Percentiles rank a stretch among this genome's conserved stretches.
These are phyloP conservation scores for Zosterops hypoxanthus DNA, from an alignment of 2,113 vertebrate species.

Conservation along the genomic window DNA sequence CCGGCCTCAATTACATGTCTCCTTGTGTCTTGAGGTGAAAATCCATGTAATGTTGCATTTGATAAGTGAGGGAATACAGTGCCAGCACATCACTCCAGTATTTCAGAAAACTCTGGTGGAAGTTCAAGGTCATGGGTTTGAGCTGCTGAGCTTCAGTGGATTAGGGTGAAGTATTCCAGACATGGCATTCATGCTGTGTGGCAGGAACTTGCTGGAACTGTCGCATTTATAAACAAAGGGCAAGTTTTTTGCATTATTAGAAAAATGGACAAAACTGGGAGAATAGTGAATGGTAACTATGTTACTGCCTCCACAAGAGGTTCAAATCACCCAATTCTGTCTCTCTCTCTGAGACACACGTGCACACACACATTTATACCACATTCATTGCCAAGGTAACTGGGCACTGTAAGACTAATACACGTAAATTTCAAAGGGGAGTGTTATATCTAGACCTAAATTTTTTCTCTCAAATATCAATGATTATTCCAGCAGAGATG, in stretches of 20 bases:
- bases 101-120: neutral
- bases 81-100: neutral
- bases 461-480: neutral
- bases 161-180: neutral
- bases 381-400: neutral
- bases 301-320: neutral
- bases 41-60: neutral
- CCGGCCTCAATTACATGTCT: neutral
- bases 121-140: neutral
- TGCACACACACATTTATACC: neutral
- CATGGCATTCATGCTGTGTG: neutral
- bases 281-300: neutral
- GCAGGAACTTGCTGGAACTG: neutral
- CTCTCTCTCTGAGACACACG: neutral
- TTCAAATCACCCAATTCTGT: neutral
- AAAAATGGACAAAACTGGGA: neutral
- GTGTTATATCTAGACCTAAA: neutral
- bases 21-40: conserved; percentile 1
- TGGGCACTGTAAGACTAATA: neutral
- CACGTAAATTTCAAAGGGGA: neutral
- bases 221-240: neutral
- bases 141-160: neutral
- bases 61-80: neutral
- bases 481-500: neutral
- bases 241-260: neutral